phyloP scores from a whole-genome alignment of 2,888 invertebrate genomes.

The Pharmacophagus antenor region DNA sequence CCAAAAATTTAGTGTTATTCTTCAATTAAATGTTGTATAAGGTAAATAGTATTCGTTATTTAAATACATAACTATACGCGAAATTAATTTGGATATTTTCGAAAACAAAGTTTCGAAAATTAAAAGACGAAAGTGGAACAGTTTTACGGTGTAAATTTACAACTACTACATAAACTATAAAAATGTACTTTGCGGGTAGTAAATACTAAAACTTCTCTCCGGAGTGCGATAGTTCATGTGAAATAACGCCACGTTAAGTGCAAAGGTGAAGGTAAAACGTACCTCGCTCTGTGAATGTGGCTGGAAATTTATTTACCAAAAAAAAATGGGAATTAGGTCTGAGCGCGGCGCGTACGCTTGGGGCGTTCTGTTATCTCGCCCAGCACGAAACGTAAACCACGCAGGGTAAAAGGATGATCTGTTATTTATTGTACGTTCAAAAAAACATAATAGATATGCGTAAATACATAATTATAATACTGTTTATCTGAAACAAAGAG shows the following conservation, averaged over 20 bases:
- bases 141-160: no score
- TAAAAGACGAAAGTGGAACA: no score
- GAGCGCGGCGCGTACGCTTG: slow-evolving; percentile 9
- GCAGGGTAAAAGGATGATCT: slow-evolving; percentile 11
- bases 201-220: background rate
- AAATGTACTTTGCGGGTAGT: background rate
- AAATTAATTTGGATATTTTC: no score
- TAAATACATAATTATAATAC: background rate
- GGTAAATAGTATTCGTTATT: no score
- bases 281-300: slow-evolving; percentile 13
- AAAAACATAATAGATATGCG: slow-evolving; percentile 4
- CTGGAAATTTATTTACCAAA: slow-evolving; percentile 17
- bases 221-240: slow-evolving; percentile 8
- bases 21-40: no score
- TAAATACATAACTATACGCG: no score
- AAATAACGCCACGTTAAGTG: slow-evolving; percentile 3
- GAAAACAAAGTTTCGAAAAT: no score
- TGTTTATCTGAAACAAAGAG: background rate
- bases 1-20: no score
- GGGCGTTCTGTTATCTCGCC: slow-evolving; percentile 22
- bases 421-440: slow-evolving; percentile 9
- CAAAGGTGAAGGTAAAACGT: slow-evolving; percentile 5
- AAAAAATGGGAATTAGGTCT: slow-evolving; percentile 14
- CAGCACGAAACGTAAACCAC: slow-evolving; percentile 7
- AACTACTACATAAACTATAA: background rate